Percentiles rank a stretch among this genome's conserved stretches.
phyloP scores from a whole-genome alignment of 2,113 vertebrate genomes.

The Saguinus midas region DNA sequence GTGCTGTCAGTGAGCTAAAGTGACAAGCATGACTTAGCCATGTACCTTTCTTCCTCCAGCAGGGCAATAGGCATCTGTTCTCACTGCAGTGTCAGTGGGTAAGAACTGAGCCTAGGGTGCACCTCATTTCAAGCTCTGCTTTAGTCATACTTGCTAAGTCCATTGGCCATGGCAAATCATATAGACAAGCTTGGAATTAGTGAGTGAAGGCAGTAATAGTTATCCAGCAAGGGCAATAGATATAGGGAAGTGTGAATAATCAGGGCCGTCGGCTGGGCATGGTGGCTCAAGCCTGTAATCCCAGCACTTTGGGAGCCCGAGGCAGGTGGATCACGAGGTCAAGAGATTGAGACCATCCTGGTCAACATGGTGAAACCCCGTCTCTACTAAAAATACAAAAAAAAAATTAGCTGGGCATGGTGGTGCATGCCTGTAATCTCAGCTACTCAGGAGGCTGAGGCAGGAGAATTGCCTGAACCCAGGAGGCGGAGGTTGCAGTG shows the following conservation, averaged over 20 bases:
- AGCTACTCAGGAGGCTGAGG: no score
- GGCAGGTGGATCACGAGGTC: no score
- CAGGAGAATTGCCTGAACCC: no score
- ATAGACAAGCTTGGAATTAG: neutral
- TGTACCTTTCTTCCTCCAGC: neutral
- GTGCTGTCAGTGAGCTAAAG: neutral
- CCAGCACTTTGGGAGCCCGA: no score
- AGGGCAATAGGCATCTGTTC: neutral
- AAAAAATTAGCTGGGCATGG: no score
- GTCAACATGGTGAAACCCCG: no score
- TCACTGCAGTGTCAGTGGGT: neutral
- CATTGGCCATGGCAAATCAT: neutral
- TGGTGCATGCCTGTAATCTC: no score
- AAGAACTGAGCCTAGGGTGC: neutral
- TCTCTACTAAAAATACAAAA: no score
- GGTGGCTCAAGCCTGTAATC: no score
- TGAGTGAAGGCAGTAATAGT: neutral
- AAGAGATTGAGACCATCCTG: no score
- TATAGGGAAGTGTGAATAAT: neutral
- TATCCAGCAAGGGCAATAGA: neutral
- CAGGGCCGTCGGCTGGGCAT: fast-evolving
- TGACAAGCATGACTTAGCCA: neutral
- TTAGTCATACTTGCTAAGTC: neutral
- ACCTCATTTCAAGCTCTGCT: neutral
- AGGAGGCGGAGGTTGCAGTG: no score